These are phyloP conservation scores for Azemiops feae DNA, from an alignment of 2,113 vertebrate genomes.

Conservation along the genomic window DNA sequence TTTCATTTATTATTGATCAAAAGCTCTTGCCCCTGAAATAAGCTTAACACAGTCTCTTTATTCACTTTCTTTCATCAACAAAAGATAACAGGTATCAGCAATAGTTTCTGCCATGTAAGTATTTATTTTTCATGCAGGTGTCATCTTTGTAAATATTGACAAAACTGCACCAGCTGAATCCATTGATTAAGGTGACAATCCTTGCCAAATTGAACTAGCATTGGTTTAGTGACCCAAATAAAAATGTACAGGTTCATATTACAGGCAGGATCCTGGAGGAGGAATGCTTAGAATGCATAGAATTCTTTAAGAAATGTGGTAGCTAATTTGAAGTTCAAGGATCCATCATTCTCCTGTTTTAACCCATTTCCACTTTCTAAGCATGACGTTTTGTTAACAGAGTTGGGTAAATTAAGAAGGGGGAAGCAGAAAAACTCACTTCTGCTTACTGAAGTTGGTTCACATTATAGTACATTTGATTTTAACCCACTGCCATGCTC, in stretches of 20 bases:
- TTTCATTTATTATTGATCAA: constrained; percentile 53
- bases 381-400: neutral
- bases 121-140: neutral
- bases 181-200: neutral
- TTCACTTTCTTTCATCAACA: constrained; percentile 45
- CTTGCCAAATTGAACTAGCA: neutral
- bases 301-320: neutral
- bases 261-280: neutral
- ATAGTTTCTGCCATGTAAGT: constrained; percentile 38
- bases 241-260: neutral
- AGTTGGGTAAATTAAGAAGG: neutral
- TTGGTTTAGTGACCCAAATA: neutral
- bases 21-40: constrained; percentile 52
- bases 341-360: neutral
- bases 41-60: constrained; percentile 31
- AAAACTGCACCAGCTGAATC: neutral
- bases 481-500: neutral
- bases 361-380: neutral
- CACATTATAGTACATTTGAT: no score
- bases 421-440: no score
- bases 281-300: neutral
- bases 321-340: neutral
- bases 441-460: neutral
- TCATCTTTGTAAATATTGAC: neutral
- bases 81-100: constrained; percentile 23